A percentile compares a stretch with the other conserved stretches of the same genome.
Conservation (phyloP, 2,888 invertebrate species). For the Netelia melanura region DNA sequence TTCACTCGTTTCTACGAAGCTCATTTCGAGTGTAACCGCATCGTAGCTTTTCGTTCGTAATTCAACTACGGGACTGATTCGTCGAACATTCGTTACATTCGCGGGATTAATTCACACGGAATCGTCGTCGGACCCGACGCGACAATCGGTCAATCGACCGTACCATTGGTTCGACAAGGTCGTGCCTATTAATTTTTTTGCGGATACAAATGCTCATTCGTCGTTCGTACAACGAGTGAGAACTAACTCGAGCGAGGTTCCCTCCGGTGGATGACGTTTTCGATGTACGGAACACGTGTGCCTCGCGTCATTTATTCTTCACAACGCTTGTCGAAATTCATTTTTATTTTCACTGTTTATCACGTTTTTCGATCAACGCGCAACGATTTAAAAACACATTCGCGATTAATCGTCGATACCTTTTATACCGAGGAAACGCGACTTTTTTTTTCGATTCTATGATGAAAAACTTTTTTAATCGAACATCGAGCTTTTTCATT, state of each 20-base stretch:
- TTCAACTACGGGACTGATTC: neutral
- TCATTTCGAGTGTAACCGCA: neutral
- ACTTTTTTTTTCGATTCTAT: no score
- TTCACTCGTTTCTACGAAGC: neutral
- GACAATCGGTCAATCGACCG: conserved; percentile 53
- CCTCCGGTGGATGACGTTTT: conserved; percentile 25
- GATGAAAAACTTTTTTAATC: no score
- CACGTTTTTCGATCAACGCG: neutral
- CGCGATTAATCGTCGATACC: no score
- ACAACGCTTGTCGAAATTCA: neutral
- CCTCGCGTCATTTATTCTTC: neutral
- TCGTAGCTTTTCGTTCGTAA: neutral
- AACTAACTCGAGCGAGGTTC: conserved; percentile 16
- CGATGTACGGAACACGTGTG: neutral
- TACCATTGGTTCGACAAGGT: conserved; percentile 57
- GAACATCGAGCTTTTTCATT: no score
- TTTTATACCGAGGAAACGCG: no score
- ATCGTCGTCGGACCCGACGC: neutral
- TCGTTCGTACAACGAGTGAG: conserved; percentile 12
- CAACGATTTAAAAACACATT: neutral
- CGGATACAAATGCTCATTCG: conserved; percentile 35
- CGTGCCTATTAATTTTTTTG: conserved; percentile 58
- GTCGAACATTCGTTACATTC: neutral
- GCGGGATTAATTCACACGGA: neutral
- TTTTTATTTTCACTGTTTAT: neutral